Conservation (phyloP, 1,140 invertebrate genomes). For the Dendroctonus ponderosae region DNA sequence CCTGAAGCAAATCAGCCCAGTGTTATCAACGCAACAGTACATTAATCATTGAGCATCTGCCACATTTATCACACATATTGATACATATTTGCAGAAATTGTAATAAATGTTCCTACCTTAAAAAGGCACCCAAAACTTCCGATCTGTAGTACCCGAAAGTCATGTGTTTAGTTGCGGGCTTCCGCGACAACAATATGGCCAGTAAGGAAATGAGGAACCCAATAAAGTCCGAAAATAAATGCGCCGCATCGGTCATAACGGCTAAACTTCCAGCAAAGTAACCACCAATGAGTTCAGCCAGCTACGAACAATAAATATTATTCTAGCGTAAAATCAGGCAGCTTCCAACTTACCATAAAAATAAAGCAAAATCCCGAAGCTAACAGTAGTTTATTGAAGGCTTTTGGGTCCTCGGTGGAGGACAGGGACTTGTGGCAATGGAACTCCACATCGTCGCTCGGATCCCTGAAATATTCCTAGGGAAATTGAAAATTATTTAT, state of each 20-base stretch:
- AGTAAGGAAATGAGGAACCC: slow-evolving; percentile 78
- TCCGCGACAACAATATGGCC: slow-evolving; percentile 68
- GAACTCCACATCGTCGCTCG: slow-evolving; percentile 34
- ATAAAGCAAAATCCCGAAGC: slow-evolving; percentile 61
- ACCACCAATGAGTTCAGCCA: slow-evolving; percentile 71
- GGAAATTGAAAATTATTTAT: slow-evolving; percentile 18
- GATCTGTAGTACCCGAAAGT: slow-evolving; percentile 76
- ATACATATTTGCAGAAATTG: no score
- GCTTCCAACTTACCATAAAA: slow-evolving; percentile 62
- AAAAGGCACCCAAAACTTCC: slow-evolving; percentile 66
- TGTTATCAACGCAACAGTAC: no score
- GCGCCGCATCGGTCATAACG: slow-evolving; percentile 81
- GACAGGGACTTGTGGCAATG: slow-evolving; percentile 44
- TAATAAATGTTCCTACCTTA: slow-evolving; percentile 41
- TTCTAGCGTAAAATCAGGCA: not conserved
- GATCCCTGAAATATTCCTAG: slow-evolving; percentile 37
- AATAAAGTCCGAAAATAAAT: slow-evolving; percentile 79
- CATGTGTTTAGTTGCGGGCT: slow-evolving; percentile 66
- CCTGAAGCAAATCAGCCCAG: no score
- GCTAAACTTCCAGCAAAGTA: slow-evolving; percentile 78
- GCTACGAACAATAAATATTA: slow-evolving; percentile 49
- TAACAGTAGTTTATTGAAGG: slow-evolving; percentile 54
- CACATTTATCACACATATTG: no score
- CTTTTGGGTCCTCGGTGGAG: slow-evolving; percentile 37
- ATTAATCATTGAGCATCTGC: no score